A percentile compares a stretch with the other conserved stretches of the same genome.
These are phyloP conservation scores for Aricia artaxerxes DNA, from an alignment of 2,888 invertebrate genomes.

Conservation along the genomic window DNA sequence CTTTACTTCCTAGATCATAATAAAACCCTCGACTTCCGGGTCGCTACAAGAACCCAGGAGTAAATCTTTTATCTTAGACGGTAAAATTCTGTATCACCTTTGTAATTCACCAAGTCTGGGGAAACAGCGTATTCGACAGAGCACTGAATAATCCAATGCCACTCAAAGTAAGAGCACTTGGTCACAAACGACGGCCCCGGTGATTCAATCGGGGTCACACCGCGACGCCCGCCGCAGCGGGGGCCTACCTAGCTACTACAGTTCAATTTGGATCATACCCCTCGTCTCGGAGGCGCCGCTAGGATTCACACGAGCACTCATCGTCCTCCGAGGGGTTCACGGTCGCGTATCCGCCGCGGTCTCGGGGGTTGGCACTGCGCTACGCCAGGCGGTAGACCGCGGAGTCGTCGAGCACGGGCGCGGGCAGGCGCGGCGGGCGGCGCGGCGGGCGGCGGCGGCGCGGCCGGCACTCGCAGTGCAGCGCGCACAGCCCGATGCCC, in stretches of 20 bases:
- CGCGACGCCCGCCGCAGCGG: no score
- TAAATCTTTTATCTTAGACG: not conserved
- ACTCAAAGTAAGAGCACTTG: not conserved
- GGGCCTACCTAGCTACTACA: not conserved
- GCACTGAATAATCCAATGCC: not conserved
- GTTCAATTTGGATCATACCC: not conserved
- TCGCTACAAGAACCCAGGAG: not conserved
- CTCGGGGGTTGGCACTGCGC: slow-evolving; percentile 42
- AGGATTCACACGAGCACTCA: no score
- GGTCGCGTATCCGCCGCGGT: not conserved
- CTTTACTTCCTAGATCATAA: not conserved
- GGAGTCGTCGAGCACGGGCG: slow-evolving; percentile 79
- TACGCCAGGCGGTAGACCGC: slow-evolving; percentile 71
- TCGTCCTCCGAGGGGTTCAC: not conserved
- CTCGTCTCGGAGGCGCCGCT: no score
- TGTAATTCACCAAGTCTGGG: not conserved
- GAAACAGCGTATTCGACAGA: not conserved
- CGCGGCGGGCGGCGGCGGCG: slow-evolving; percentile 83
- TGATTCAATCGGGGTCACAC: no score
- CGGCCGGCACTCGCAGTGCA: slow-evolving; percentile 92
- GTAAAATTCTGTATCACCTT: not conserved
- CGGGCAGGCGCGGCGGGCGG: slow-evolving; percentile 81
- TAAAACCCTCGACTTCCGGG: not conserved
- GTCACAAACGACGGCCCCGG: not conserved
- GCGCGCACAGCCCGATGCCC: slow-evolving; percentile 90